Conservation (phyloP, 2,113 vertebrate species). For the Elephantulus edwardii region DNA sequence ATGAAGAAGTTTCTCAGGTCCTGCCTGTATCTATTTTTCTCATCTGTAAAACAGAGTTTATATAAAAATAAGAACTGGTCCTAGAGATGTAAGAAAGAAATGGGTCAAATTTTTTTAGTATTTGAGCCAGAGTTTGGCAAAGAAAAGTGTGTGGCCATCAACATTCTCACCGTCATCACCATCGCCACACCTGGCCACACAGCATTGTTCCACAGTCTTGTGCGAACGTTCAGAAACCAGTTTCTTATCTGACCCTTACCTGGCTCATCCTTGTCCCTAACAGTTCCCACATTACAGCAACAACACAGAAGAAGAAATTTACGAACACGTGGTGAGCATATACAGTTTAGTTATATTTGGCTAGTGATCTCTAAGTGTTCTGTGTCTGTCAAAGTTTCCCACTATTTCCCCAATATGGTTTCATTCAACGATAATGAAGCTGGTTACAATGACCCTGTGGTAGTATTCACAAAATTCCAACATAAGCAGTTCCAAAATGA, state of each 20-base stretch:
- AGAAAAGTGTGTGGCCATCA: accelerated
- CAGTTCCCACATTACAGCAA: accelerated
- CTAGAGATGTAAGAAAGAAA: accelerated
- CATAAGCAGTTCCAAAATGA: not conserved
- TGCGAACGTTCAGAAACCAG: not conserved
- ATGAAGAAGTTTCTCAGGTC: not conserved
- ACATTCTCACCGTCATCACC: accelerated
- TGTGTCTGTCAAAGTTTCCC: not conserved
- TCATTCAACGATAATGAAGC: not conserved
- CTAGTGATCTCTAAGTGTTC: not conserved
- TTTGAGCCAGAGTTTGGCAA: not conserved
- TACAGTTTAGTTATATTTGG: not conserved
- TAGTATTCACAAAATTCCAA: not conserved
- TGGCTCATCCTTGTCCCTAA: accelerated
- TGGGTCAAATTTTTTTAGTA: accelerated
- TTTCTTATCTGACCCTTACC: accelerated
- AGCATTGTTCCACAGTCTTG: not conserved
- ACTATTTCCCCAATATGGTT: not conserved
- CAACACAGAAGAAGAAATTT: too few relatives aligned
- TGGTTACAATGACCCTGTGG: not conserved
- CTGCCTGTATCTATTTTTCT: not conserved
- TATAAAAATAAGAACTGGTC: not conserved
- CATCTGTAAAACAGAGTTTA: not conserved
- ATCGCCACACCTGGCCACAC: not conserved
- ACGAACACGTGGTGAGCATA: not conserved